Base-by-base conservation (phyloP, 2,797 vertebrate genomes). In the Helarctos malayanus region DNA sequence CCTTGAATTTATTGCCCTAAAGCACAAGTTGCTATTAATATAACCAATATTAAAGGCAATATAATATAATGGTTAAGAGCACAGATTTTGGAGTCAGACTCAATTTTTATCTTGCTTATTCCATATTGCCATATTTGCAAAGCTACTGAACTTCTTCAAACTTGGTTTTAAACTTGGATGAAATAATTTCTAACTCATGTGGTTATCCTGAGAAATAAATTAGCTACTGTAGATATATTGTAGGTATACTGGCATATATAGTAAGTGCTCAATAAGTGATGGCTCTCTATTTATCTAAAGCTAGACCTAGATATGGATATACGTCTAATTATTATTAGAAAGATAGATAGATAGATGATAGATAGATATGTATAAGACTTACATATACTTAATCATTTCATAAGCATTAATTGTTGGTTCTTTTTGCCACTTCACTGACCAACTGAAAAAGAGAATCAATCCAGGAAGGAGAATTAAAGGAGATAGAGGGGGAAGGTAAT, bases 1-100 rank as follows among this genome's bases (percentile, higher is more conserved):
- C 38, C 47, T 65, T 91, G 8, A 89, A 69, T 75, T 57, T 76
- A 89, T 76, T 87, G 52, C 81, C 32, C 75, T 88, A 83, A 97
- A 88, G 15, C 7, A 78, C 52, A 75, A 91, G 32, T 49, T 82
- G 85, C 18, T 86, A 75, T 45, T 82, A 82, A 87, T 65, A 38
- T 7, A 78, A 90, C 52, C 5, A 35, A 61, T 69, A 76, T 73
- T 41, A 49, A 85, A 92, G 18, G n/a, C 47, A 91, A 65, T 57
- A 76, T 19, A 76, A 76, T 49, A 69, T 45, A 83, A 57, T 52
- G 63, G 21, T 38, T 83, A 73, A 76, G 6, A 85, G 9, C 68
- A 61, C 45, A 84, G 27, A 91, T 71, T 95, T 73, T 45, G 38
- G 63, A 83, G 41, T 81, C 19, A 54, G 41, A 73, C 5, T 81